Conservation (phyloP, 2,888 invertebrate genomes). For the Eilema caniola region DNA sequence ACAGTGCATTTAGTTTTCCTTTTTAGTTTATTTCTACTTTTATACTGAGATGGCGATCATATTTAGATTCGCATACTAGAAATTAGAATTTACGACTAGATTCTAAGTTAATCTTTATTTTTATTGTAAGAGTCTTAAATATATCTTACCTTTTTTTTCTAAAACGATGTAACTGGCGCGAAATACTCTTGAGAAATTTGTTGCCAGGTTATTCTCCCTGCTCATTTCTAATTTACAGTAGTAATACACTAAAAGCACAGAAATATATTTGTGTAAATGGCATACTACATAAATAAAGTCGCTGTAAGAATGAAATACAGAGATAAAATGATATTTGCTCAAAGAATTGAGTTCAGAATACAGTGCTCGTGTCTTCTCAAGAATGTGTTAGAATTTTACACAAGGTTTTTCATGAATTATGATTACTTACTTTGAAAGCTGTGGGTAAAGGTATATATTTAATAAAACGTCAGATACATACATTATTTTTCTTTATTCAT, state of each 20-base stretch:
- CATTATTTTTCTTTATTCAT: conserved; percentile 69
- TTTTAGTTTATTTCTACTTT: too few species aligned
- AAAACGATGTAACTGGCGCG: neutral
- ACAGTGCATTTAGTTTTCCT: too few species aligned
- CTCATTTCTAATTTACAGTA: neutral
- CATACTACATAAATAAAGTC: neutral
- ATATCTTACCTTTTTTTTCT: too few species aligned
- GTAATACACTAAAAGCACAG: neutral
- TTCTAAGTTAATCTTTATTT: too few species aligned
- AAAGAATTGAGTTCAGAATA: neutral
- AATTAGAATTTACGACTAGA: too few species aligned
- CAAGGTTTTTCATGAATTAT: neutral
- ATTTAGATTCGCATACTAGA: too few species aligned
- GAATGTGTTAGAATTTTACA: neutral
- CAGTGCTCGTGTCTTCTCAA: neutral
- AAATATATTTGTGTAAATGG: conserved; percentile 4
- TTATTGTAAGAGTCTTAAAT: too few species aligned
- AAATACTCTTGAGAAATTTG: neutral
- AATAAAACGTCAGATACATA: conserved; percentile 37
- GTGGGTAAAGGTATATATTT: neutral
- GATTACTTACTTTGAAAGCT: conserved; percentile 7
- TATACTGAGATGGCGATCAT: too few species aligned
- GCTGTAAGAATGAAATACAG: neutral
- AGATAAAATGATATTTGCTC: neutral
- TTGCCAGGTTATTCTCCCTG: neutral